phyloP scores from a whole-genome alignment of 2,888 invertebrate species.

The Allacma fusca region DNA sequence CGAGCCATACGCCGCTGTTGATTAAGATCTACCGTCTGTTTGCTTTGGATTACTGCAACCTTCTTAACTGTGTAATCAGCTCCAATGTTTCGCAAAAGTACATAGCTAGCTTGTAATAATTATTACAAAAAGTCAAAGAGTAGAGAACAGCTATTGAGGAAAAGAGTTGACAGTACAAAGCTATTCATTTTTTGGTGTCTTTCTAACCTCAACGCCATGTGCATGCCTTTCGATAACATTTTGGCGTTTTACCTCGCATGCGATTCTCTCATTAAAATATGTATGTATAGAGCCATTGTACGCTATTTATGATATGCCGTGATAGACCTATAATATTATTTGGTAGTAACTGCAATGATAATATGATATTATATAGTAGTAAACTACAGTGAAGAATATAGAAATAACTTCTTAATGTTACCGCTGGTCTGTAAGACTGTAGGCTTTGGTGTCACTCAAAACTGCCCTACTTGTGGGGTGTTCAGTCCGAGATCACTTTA shows the following conservation, averaged over 20 bases:
- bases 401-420: no score
- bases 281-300: background rate
- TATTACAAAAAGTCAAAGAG: background rate
- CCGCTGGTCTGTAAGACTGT: no score
- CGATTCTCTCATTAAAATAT: conserved; percentile 24
- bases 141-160: background rate
- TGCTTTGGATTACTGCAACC: background rate
- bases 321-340: no score
- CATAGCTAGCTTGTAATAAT: background rate
- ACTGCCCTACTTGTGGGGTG: background rate
- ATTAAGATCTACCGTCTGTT: background rate
- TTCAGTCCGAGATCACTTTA: no score
- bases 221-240: background rate
- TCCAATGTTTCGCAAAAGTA: background rate
- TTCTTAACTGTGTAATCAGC: no score
- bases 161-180: conserved; percentile 1
- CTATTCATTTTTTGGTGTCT: conserved; percentile 23
- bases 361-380: no score
- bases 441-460: background rate
- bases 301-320: background rate
- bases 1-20: background rate
- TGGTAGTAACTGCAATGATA: no score
- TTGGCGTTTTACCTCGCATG: conserved; percentile 3
- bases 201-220: background rate
- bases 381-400: no score